These are phyloP conservation scores for Xylocopa sonorina DNA, from an alignment of 1,140 invertebrate species.

Conservation along the genomic window DNA sequence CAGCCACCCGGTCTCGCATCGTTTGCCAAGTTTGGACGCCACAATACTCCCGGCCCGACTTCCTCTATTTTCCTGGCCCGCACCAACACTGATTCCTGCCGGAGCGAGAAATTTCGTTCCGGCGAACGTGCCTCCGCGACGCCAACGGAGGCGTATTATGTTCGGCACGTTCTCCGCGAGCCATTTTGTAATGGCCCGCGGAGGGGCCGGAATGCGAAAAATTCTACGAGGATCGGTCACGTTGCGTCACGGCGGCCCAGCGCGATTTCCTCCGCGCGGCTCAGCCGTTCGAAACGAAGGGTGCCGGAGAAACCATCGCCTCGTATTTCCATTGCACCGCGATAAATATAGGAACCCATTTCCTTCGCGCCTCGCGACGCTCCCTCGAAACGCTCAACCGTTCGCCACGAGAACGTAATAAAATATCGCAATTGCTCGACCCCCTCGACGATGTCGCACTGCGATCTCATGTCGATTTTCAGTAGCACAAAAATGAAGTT, in stretches of 20 bases:
- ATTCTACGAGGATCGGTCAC: background rate
- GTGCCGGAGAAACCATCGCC: background rate
- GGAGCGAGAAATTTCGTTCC: conserved; percentile 43
- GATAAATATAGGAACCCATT: background rate
- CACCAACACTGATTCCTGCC: conserved; percentile 41
- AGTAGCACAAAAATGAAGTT: background rate
- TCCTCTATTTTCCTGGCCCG: conserved; percentile 29
- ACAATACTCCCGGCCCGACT: conserved; percentile 11
- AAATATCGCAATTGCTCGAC: too few species aligned
- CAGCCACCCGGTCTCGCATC: conserved; percentile 16
- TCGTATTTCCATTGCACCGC: background rate
- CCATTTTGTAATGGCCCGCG: conserved; percentile 40
- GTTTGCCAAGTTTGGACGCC: conserved; percentile 44
- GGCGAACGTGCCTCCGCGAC: conserved; percentile 36
- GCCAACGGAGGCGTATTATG: conserved; percentile 16
- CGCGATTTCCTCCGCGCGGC: conserved; percentile 3
- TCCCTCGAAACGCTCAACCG: background rate
- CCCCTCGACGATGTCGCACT: too few species aligned
- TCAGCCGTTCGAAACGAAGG: background rate
- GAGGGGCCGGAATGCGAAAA: conserved; percentile 35
- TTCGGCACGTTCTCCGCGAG: conserved; percentile 39
- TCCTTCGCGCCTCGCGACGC: too few species aligned
- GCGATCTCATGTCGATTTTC: background rate
- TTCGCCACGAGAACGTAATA: too few species aligned
- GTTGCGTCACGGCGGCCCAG: background rate